These are phyloP conservation scores for Sus cebifrons DNA, from an alignment of 2,797 vertebrate species.

Conservation along the genomic window DNA sequence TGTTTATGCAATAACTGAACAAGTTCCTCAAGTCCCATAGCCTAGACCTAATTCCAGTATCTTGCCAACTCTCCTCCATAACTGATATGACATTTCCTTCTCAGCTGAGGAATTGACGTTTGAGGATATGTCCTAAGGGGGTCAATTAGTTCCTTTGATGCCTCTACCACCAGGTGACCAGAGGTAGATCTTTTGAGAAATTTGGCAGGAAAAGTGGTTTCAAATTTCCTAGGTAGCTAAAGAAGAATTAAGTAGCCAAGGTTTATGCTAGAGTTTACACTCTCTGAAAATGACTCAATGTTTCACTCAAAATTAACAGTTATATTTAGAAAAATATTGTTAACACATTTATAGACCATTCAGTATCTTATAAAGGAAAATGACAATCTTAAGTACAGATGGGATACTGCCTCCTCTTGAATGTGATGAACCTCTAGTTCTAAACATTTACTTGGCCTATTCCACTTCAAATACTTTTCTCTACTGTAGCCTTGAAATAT, in stretches of 20 bases:
- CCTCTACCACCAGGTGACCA: slow-evolving; percentile 31
- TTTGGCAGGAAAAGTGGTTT: slow-evolving; percentile 66
- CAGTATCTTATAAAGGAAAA: neutral
- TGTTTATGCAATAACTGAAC: slow-evolving; percentile 52
- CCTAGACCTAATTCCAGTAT: neutral
- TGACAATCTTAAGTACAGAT: neutral
- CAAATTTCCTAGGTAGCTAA: slow-evolving; percentile 38
- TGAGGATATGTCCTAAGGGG: slow-evolving; percentile 43
- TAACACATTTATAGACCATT: neutral
- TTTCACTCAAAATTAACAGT: slow-evolving; percentile 25
- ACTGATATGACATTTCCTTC: slow-evolving; percentile 77
- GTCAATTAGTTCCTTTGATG: slow-evolving; percentile 66
- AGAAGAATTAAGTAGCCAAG: neutral
- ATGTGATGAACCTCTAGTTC: neutral
- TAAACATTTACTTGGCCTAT: neutral
- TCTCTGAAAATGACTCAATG: slow-evolving; percentile 11
- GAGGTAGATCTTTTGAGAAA: slow-evolving; percentile 66
- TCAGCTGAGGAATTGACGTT: slow-evolving; percentile 29
- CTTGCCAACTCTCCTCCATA: slow-evolving; percentile 51
- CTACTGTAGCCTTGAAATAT: neutral
- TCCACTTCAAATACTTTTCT: neutral
- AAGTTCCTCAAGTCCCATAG: slow-evolving; percentile 58
- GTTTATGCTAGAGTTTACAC: neutral
- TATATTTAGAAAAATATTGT: slow-evolving; percentile 6
- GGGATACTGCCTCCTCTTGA: neutral